Evolutionary conservation across 2,888 invertebrate genomes (phyloP).

Genomic region (Plagodis dolabraria): DNA sequence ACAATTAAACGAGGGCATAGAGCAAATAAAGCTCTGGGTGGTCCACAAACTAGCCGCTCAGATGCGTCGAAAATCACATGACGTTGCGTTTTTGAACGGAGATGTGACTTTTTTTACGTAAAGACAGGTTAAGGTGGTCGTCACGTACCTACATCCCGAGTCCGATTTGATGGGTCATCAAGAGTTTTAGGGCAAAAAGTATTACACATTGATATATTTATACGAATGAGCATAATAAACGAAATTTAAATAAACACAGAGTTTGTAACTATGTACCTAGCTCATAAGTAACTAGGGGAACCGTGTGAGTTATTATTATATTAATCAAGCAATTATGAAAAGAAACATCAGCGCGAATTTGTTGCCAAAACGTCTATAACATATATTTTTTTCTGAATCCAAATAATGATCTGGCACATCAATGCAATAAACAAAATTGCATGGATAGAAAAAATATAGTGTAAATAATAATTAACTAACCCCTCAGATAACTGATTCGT

Average conservation of each 20-base stretch:
- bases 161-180: conserved; percentile 3
- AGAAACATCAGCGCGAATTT: no score
- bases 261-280: no score
- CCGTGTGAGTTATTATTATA: no score
- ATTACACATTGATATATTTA: no score
- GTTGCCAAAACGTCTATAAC: no score
- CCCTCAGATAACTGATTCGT: conserved; percentile 50
- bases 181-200: conserved; percentile 4
- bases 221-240: no score
- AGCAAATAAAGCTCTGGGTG: conserved; percentile 72
- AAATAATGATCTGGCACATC: background rate
- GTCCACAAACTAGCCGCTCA: conserved; percentile 44
- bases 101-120: conserved; percentile 31
- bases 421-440: conserved; percentile 8
- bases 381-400: no score
- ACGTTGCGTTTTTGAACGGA: conserved; percentile 55
- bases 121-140: conserved; percentile 25
- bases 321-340: no score
- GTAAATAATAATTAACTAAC: conserved; percentile 40
- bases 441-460: conserved; percentile 26
- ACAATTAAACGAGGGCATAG: conserved; percentile 74
- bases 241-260: no score
- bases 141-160: conserved; percentile 26
- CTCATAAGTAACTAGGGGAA: no score
- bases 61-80: conserved; percentile 57